Conservation (phyloP, 2,113 vertebrate species). For the Hemicordylus capensis region DNA sequence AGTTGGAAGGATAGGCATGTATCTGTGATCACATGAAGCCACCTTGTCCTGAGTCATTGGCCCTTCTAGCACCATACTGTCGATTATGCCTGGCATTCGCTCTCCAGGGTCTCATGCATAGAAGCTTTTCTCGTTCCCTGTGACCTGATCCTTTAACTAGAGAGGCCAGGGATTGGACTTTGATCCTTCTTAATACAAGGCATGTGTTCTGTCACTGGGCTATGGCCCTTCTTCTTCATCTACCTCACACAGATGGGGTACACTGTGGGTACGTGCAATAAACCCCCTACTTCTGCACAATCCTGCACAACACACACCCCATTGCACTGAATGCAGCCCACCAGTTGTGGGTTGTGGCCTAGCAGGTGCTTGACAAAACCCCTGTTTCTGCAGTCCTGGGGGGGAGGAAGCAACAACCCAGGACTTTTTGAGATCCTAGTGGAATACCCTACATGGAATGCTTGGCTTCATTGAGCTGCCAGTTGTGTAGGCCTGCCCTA, state of each 20-base stretch:
- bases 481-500: neutral
- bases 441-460: neutral
- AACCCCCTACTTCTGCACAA: neutral
- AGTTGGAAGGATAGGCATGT: neutral
- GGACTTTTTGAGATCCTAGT: no score
- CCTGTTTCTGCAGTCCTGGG: neutral
- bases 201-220: no score
- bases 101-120: no score
- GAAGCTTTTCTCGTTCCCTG: no score
- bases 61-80: neutral
- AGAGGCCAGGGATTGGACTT: no score
- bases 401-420: neutral
- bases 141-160: no score
- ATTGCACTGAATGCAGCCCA: neutral
- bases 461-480: neutral
- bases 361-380: neutral
- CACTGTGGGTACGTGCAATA: neutral
- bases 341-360: neutral
- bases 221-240: no score
- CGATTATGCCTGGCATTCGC: neutral
- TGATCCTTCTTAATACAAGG: no score
- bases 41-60: no score
- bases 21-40: neutral
- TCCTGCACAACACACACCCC: neutral
- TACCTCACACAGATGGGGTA: neutral